These are phyloP conservation scores for Anguilla marmorata DNA, from an alignment of 2,797 vertebrate species.

Conservation along the genomic window DNA sequence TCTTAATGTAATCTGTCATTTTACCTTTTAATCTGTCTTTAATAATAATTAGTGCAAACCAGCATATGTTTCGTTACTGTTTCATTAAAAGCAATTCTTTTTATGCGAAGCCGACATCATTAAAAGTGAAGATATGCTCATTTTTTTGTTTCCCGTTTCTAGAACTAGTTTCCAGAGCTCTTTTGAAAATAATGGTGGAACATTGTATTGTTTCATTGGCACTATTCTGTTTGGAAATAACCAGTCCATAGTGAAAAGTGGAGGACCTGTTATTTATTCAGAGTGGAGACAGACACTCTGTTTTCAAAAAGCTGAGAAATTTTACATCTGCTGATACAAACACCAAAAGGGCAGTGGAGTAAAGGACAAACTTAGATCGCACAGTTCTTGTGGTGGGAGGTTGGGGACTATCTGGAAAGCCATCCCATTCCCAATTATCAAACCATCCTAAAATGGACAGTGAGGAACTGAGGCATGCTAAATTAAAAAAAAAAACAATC, in stretches of 20 bases:
- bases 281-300: neutral
- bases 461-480: neutral
- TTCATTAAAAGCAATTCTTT: neutral
- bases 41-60: neutral
- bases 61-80: neutral
- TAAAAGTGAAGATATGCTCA: neutral
- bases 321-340: neutral
- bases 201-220: neutral
- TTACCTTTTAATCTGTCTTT: neutral
- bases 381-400: neutral
- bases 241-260: neutral
- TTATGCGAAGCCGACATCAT: neutral
- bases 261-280: neutral
- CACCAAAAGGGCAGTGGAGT: neutral
- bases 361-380: neutral
- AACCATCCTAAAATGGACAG: neutral
- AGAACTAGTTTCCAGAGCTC: neutral
- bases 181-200: neutral
- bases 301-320: neutral
- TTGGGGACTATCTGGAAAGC: neutral
- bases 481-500: neutral
- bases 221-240: neutral
- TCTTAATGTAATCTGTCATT: neutral
- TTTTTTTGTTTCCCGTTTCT: neutral
- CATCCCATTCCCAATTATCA: neutral